phyloP scores from a whole-genome alignment of 2,888 invertebrate genomes.

The Metellina segmentata region DNA sequence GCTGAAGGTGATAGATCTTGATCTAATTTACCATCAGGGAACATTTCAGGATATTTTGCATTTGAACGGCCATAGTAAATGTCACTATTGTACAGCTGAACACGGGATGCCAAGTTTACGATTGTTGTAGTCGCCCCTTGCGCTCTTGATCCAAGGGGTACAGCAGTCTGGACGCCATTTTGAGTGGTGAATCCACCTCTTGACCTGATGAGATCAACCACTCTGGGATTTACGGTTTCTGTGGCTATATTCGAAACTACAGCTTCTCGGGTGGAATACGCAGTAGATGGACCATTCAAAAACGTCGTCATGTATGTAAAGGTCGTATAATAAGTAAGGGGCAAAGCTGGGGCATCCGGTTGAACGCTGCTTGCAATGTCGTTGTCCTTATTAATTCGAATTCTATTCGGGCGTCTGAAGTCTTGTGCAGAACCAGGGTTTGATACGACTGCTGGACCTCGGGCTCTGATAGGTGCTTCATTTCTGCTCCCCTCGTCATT shows the following conservation, averaged over 20 bases:
- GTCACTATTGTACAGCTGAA: conserved; percentile 78
- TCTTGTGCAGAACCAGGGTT: conserved; percentile 21
- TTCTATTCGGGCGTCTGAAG: conserved; percentile 39
- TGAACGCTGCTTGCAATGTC: neutral
- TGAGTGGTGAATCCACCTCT: conserved; percentile 73
- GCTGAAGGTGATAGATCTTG: conserved; percentile 14
- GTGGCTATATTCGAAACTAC: conserved; percentile 77
- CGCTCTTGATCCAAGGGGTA: conserved; percentile 70
- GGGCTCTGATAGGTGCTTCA: conserved; percentile 34
- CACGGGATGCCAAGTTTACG: conserved; percentile 78
- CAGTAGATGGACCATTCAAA: conserved; percentile 78
- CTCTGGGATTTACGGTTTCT: conserved; percentile 73
- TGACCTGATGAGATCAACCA: conserved; percentile 64
- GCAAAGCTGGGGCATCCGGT: conserved; percentile 45
- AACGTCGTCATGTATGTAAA: conserved; percentile 79
- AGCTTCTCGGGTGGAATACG: conserved; percentile 77
- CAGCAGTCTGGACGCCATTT: conserved; percentile 66
- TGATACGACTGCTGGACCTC: conserved; percentile 50
- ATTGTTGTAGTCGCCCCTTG: conserved; percentile 75
- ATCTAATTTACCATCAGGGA: neutral
- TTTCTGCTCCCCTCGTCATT: conserved; percentile 11
- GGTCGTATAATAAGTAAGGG: conserved; percentile 78
- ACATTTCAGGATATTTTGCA: conserved; percentile 14
- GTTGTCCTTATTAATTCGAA: conserved; percentile 20
- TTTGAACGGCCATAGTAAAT: conserved; percentile 69